These are phyloP conservation scores for Anoplophora glabripennis DNA, from an alignment of 1,140 invertebrate genomes.

Conservation along the genomic window DNA sequence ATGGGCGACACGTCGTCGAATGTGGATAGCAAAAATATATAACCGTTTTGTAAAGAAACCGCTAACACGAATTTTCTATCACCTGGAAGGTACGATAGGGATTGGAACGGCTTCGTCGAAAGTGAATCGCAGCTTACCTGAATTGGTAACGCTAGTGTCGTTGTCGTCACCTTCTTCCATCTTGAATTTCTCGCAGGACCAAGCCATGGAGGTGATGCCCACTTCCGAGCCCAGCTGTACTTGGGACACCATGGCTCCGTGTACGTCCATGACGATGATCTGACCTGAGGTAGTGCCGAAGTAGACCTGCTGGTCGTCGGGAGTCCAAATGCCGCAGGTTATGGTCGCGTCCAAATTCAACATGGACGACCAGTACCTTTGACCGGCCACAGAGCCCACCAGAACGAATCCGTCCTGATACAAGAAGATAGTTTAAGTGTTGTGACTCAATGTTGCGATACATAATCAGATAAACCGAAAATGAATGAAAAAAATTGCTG, in stretches of 20 bases:
- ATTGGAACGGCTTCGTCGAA: neutral
- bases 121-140: slow-evolving; percentile 24
- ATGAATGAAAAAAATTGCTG: too few species aligned
- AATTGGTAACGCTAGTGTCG: slow-evolving; percentile 51
- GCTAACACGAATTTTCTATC: slow-evolving; percentile 75
- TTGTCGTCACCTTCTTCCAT: slow-evolving; percentile 90
- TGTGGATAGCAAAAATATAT: slow-evolving; percentile 81
- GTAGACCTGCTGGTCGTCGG: slow-evolving; percentile 95
- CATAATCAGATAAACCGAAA: too few species aligned
- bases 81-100: slow-evolving; percentile 45
- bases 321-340: slow-evolving; percentile 96
- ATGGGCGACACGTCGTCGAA: slow-evolving; percentile 91
- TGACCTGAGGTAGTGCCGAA: slow-evolving; percentile 92
- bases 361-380: slow-evolving; percentile 98
- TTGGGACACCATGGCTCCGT: slow-evolving; percentile 91
- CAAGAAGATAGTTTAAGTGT: neutral
- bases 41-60: slow-evolving; percentile 84
- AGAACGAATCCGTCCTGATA: slow-evolving; percentile 88
- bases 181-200: slow-evolving; percentile 97
- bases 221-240: slow-evolving; percentile 77
- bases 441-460: too few species aligned
- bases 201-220: slow-evolving; percentile 86
- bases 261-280: slow-evolving; percentile 93
- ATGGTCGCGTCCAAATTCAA: slow-evolving; percentile 90
- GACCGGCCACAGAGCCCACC: slow-evolving; percentile 94